phyloP scores from a whole-genome alignment of 2,797 vertebrate species.

The Eleutherodactylus coqui region DNA sequence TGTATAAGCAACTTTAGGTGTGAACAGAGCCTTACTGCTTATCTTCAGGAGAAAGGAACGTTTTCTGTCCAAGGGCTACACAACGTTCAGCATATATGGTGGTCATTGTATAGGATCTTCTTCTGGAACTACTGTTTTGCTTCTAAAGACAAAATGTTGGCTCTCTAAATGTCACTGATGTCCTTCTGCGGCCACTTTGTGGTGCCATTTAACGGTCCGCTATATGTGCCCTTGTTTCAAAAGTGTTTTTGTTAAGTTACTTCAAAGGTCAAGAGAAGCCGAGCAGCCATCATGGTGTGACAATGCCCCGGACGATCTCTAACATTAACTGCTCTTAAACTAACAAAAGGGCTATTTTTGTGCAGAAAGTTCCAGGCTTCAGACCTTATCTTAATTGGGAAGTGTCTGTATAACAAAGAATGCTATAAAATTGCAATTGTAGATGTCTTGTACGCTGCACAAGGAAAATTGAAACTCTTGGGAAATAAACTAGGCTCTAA shows the following conservation, averaged over 20 bases:
- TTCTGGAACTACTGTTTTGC: neutral
- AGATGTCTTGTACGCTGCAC: slow-evolving; percentile 46
- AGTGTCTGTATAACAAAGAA: slow-evolving; percentile 60
- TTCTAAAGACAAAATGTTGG: slow-evolving; percentile 9
- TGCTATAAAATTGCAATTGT: slow-evolving; percentile 60
- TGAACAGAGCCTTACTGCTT: neutral
- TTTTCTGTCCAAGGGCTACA: neutral
- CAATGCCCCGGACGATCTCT: slow-evolving; percentile 29
- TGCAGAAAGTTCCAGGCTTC: slow-evolving; percentile 40
- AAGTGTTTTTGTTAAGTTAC: slow-evolving; percentile 24
- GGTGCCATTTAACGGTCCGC: neutral
- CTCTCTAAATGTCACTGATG: neutral
- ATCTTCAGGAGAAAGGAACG: neutral
- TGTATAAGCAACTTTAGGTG: neutral
- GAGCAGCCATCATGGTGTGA: slow-evolving; percentile 7
- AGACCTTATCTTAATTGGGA: slow-evolving; percentile 63
- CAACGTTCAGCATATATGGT: neutral
- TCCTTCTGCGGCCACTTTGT: neutral
- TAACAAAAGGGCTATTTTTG: slow-evolving; percentile 43
- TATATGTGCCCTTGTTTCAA: neutral
- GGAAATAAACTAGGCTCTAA: slow-evolving; percentile 57
- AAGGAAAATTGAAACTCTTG: slow-evolving; percentile 57
- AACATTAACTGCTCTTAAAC: slow-evolving; percentile 52
- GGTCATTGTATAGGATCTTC: neutral
- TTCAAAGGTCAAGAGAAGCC: slow-evolving; percentile 17